Conservation (phyloP, 2,888 invertebrate genomes). For the Pheosia gnoma region DNA sequence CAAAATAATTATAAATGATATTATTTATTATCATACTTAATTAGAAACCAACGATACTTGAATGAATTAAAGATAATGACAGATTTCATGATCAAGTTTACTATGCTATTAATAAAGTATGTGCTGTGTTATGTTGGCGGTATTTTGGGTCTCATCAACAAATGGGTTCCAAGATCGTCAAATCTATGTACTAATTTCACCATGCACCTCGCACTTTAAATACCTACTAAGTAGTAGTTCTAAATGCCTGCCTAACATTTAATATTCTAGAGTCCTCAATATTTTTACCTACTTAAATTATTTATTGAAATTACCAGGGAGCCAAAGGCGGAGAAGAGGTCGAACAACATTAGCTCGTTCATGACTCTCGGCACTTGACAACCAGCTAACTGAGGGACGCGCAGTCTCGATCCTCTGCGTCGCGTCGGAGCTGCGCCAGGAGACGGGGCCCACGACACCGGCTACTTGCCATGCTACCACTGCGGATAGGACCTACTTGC, state of each 20-base stretch:
- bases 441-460: slow-evolving; percentile 54
- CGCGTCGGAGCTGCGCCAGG: slow-evolving; percentile 63
- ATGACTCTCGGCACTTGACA: slow-evolving; percentile 89
- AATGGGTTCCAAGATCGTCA: slow-evolving; percentile 44
- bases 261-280: neutral
- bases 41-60: neutral
- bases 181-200: slow-evolving; percentile 55
- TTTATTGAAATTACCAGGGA: slow-evolving; percentile 81
- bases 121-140: slow-evolving; percentile 21
- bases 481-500: slow-evolving; percentile 61
- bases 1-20: neutral
- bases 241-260: slow-evolving; percentile 42
- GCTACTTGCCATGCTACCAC: slow-evolving; percentile 49
- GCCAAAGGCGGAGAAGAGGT: slow-evolving; percentile 93
- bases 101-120: slow-evolving; percentile 7
- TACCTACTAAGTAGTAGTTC: slow-evolving; percentile 31
- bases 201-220: slow-evolving; percentile 70
- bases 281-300: slow-evolving; percentile 1
- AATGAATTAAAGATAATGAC: slow-evolving; percentile 10
- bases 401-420: slow-evolving; percentile 74
- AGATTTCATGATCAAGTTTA: slow-evolving; percentile 12
- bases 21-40: neutral
- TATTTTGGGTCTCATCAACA: slow-evolving; percentile 21
- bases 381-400: slow-evolving; percentile 84
- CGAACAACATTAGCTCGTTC: slow-evolving; percentile 93